phyloP scores from a whole-genome alignment of 2,888 invertebrate species.

The Acanthopleura granulata region DNA sequence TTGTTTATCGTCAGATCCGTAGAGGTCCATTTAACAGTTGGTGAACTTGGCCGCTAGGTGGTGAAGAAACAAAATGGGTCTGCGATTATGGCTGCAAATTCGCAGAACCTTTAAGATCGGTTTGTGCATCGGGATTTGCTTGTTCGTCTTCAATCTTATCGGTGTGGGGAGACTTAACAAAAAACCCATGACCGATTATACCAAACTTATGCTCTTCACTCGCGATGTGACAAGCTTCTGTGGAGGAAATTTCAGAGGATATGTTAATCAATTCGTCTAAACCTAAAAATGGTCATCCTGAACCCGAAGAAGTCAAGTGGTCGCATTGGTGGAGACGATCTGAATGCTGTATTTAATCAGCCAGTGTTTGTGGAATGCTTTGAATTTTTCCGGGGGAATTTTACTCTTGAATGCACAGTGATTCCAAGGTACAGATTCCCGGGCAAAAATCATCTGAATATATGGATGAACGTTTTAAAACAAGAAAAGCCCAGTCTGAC shows the following conservation, averaged over 20 bases:
- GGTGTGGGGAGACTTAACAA: not conserved
- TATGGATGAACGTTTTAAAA: slow-evolving; percentile 30
- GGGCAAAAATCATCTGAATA: slow-evolving; percentile 36
- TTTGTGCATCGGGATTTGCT: not conserved
- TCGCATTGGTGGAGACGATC: slow-evolving; percentile 20
- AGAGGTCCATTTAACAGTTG: too few species aligned
- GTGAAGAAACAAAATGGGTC: not conserved
- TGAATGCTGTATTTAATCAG: slow-evolving; percentile 22
- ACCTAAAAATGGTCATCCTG: slow-evolving; percentile 19
- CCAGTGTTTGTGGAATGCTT: slow-evolving; percentile 24
- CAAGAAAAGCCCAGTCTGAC: not conserved
- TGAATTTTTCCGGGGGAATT: slow-evolving; percentile 37
- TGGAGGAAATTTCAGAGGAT: slow-evolving; percentile 6
- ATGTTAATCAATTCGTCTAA: slow-evolving; percentile 19
- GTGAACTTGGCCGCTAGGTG: not conserved
- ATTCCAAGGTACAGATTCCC: slow-evolving; percentile 29
- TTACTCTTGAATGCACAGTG: slow-evolving; percentile 39
- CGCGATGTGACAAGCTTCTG: not conserved
- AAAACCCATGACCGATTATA: not conserved
- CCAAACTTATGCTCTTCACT: not conserved
- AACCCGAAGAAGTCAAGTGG: slow-evolving; percentile 19
- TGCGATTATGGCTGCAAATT: not conserved
- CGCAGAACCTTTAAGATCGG: not conserved
- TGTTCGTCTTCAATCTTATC: not conserved
- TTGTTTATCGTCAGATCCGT: too few species aligned